These are phyloP conservation scores for Scotopteryx bipunctaria DNA, from an alignment of 2,888 invertebrate species.

Conservation along the genomic window DNA sequence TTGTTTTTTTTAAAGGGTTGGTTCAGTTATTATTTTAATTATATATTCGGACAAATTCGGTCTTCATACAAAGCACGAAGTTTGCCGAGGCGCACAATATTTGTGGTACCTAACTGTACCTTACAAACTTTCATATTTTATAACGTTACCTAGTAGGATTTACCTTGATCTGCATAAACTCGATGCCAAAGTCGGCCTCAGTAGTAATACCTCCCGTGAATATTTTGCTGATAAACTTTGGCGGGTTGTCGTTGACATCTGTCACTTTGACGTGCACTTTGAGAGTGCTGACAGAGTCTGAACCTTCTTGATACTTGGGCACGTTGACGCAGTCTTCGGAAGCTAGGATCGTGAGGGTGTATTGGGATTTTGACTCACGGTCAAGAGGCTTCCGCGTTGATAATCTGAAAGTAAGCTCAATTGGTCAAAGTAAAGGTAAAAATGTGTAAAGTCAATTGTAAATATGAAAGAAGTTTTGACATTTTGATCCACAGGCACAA, in stretches of 20 bases:
- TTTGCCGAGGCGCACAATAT: too few relatives aligned
- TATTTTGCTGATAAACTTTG: constrained; percentile 89
- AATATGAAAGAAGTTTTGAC: too few relatives aligned
- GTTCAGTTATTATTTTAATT: too few relatives aligned
- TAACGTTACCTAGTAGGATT: too few relatives aligned
- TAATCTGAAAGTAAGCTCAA: constrained; percentile 54
- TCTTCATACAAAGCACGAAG: too few relatives aligned
- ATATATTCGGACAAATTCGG: too few relatives aligned
- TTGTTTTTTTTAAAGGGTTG: too few relatives aligned
- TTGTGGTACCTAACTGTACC: too few relatives aligned
- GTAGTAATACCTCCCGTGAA: constrained; percentile 98
- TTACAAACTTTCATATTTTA: too few relatives aligned
- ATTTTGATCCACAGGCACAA: too few relatives aligned
- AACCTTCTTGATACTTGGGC: constrained; percentile 82
- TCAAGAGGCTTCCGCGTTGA: constrained; percentile 85
- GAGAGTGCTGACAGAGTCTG: constrained; percentile 88
- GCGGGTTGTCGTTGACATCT: constrained; percentile 96
- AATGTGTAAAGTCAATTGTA: too few relatives aligned
- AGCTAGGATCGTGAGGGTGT: constrained; percentile 89
- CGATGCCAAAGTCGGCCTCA: constrained; percentile 94
- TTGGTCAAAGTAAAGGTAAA: too few relatives aligned
- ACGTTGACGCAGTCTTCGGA: constrained; percentile 88
- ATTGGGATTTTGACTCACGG: constrained; percentile 87
- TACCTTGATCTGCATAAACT: constrained; percentile 93
- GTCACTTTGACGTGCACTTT: constrained; percentile 87